Evolutionary conservation across 2,113 vertebrate species (phyloP).

Genomic region (Anolis sagrei): DNA sequence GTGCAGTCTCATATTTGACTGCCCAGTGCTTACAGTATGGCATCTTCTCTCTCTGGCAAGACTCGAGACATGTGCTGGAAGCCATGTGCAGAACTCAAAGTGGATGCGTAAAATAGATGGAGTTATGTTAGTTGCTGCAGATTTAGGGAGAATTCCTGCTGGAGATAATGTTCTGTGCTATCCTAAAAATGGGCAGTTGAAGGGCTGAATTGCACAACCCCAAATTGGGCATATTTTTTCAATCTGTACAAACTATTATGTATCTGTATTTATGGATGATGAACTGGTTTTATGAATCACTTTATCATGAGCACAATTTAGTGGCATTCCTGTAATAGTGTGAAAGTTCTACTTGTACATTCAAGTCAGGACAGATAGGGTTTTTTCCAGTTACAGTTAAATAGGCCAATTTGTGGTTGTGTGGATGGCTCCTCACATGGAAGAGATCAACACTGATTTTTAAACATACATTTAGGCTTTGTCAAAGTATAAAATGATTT

Average conservation of each 20-base stretch:
- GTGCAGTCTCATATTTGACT: conserved; percentile 18
- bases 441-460: background rate
- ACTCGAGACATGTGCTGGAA: conserved; percentile 9
- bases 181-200: background rate
- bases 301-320: conserved; percentile 5
- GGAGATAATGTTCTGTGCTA: background rate
- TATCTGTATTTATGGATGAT: background rate
- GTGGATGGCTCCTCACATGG: background rate
- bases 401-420: background rate
- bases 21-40: background rate
- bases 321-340: background rate
- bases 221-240: background rate
- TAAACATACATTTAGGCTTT: conserved; percentile 25
- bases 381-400: background rate
- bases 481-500: conserved; percentile 31
- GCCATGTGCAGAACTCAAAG: background rate
- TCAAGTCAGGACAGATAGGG: background rate
- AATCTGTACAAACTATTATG: background rate
- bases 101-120: background rate
- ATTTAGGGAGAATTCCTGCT: background rate
- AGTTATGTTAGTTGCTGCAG: background rate
- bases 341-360: background rate
- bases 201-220: conserved; percentile 10
- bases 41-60: background rate
- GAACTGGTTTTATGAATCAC: background rate